Conservation (phyloP, 2,113 vertebrate genomes). For the Acanthisitta chloris region DNA sequence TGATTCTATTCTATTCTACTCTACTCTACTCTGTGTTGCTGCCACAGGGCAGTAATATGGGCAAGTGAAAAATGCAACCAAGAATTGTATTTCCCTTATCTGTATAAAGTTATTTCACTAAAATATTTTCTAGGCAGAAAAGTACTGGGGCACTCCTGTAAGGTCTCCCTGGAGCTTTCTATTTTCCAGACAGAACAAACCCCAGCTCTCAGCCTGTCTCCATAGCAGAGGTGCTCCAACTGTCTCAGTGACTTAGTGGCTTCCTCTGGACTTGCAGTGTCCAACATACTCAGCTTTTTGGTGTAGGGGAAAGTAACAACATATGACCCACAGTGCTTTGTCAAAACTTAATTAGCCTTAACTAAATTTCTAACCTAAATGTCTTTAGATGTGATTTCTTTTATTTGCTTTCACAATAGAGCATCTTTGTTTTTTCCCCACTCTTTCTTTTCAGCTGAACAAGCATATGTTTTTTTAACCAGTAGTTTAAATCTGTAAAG, state of each 20-base stretch:
- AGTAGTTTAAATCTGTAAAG: not conserved
- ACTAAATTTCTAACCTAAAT: not conserved
- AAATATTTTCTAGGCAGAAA: not conserved
- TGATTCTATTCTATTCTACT: too few relatives aligned
- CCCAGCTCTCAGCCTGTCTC: not conserved
- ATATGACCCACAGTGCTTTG: not conserved
- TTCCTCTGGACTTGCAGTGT: accelerated
- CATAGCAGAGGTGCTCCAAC: not conserved
- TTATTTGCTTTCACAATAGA: not conserved
- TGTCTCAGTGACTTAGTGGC: not conserved
- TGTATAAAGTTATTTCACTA: not conserved
- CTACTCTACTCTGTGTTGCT: too few relatives aligned
- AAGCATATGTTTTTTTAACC: not conserved
- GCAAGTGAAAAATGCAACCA: not conserved
- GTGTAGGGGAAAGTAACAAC: not conserved
- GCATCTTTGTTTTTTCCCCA: not conserved
- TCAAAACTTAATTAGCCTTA: not conserved
- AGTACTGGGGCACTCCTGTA: too few relatives aligned
- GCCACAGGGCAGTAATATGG: not conserved
- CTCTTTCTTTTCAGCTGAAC: not conserved
- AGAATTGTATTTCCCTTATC: not conserved
- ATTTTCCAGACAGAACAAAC: not conserved
- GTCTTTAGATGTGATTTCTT: not conserved
- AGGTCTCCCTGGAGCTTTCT: not conserved
- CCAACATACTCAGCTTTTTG: not conserved